Evolutionary conservation across 1,140 invertebrate genomes (phyloP), one percentile per base, ranked within the genome.

Genomic region (Trissolcus basalis): DNA sequence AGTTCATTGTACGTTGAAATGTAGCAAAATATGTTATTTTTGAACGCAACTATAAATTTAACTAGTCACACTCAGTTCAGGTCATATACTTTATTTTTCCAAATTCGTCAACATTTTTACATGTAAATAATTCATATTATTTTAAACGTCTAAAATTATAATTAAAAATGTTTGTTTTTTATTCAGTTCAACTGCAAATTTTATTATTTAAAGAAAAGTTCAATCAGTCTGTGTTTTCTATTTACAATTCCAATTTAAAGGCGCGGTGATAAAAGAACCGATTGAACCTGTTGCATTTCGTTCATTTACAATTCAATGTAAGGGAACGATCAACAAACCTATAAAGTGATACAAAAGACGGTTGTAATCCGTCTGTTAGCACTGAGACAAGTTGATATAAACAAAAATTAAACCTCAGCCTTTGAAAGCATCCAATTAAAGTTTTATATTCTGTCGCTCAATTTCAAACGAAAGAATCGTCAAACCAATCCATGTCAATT

Each of bases 1-100:
- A 51, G 71, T 73, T 79, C 72, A 65, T 70, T 69, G 67, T 73
- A 77, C 70, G 64, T 72, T 48, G 75, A 89, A 90, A 89, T 95
- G 94, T 92, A 96, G 96, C 63, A n/a, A n/a, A 94, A 92, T 80
- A 95, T 95, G 80, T 96, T 96, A 89, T 73, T 73, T 78, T 73
- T 73, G 55, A 65, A 61, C 59, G 16, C 15, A n/a, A 35, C 55
- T 61, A 74, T 78, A 78, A 77, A 77, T 71, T 71, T 1, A 16
- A 43, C 63, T 68, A 71, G 67, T 71, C 68, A 58, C 48, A 35
- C 49, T 61, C 60, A 61, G 67, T 51, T 70, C 67, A 63, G 9
- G 9, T 8, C 2, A 11, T 39, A 3, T 11, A 39, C 9, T 39
- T 39, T 39, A 39, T 8, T 39, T 39, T 39, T 39, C 36, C 3